phyloP scores from a whole-genome alignment of 2,888 invertebrate species.

The Baronia brevicornis region DNA sequence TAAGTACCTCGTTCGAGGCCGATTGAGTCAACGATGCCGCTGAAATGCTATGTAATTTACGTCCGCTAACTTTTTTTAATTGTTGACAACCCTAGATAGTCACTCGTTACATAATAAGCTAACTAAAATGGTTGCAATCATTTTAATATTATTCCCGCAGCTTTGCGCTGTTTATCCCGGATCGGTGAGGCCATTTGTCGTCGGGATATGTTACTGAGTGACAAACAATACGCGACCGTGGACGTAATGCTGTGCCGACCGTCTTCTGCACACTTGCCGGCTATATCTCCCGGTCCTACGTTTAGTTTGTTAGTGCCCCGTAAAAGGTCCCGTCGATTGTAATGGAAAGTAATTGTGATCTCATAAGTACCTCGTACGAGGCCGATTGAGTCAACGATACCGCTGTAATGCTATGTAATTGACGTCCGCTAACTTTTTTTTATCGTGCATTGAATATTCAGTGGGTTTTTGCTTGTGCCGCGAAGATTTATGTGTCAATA shows the following conservation, averaged over 20 bases:
- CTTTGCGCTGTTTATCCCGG: conserved; percentile 48
- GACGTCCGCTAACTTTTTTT: conserved; percentile 38
- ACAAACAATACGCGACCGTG: conserved; percentile 58
- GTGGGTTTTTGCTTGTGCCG: conserved; percentile 14
- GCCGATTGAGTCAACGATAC: conserved; percentile 64
- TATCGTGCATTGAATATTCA: conserved; percentile 11
- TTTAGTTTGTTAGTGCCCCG: conserved; percentile 51
- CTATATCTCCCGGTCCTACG: conserved; percentile 24
- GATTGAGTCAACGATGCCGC: conserved; percentile 63
- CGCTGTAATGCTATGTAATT: conserved; percentile 48
- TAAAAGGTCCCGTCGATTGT: conserved; percentile 58
- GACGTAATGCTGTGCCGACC: conserved; percentile 57
- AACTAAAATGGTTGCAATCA: conserved; percentile 39
- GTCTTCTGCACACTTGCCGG: conserved; percentile 23
- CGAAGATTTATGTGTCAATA: conserved; percentile 27
- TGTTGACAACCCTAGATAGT: conserved; percentile 10
- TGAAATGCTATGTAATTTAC: conserved; percentile 31
- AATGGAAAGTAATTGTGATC: conserved; percentile 70
- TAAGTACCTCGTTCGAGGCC: conserved; percentile 51
- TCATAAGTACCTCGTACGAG: conserved; percentile 57
- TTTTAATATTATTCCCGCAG: conserved; percentile 53
- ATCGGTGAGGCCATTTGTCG: conserved; percentile 66
- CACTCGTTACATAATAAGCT: conserved; percentile 22
- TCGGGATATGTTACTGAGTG: conserved; percentile 60
- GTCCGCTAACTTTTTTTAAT: too few species aligned